phyloP scores from a whole-genome alignment of 2,888 invertebrate species.

The Eupeodes luniger region DNA sequence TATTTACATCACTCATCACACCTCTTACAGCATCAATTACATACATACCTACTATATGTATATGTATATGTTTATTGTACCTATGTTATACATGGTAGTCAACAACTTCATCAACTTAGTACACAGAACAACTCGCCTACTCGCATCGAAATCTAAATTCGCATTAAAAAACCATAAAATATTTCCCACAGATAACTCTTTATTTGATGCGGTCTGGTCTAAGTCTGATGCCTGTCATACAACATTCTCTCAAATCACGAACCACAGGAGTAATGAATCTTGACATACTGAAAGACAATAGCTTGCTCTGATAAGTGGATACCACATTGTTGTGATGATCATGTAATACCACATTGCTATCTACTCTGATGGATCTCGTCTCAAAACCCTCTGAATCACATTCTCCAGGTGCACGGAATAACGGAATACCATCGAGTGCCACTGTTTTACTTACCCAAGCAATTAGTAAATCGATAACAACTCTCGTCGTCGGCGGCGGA shows the following conservation, averaged over 20 bases:
- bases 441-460: slow-evolving; percentile 44
- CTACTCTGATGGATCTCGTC: not conserved
- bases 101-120: slow-evolving; percentile 19
- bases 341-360: slow-evolving; percentile 40
- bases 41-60: not conserved
- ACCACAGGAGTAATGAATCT: slow-evolving; percentile 28
- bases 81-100: not conserved
- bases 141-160: slow-evolving; percentile 47
- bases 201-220: slow-evolving; percentile 8
- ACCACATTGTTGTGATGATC: slow-evolving; percentile 1
- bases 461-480: slow-evolving; percentile 60
- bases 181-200: slow-evolving; percentile 65
- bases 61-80: not conserved
- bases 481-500: slow-evolving; percentile 6
- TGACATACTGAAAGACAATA: slow-evolving; percentile 62
- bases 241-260: slow-evolving; percentile 25
- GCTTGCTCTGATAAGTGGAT: slow-evolving; percentile 52
- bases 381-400: slow-evolving; percentile 18
- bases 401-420: slow-evolving; percentile 15
- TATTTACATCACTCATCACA: slow-evolving; percentile 67
- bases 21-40: slow-evolving; percentile 67
- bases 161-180: slow-evolving; percentile 29
- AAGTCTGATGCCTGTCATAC: slow-evolving; percentile 23
- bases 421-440: slow-evolving; percentile 34
- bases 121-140: slow-evolving; percentile 42